phyloP scores from a whole-genome alignment of 1,140 invertebrate genomes.

The Brachionus sp. region DNA sequence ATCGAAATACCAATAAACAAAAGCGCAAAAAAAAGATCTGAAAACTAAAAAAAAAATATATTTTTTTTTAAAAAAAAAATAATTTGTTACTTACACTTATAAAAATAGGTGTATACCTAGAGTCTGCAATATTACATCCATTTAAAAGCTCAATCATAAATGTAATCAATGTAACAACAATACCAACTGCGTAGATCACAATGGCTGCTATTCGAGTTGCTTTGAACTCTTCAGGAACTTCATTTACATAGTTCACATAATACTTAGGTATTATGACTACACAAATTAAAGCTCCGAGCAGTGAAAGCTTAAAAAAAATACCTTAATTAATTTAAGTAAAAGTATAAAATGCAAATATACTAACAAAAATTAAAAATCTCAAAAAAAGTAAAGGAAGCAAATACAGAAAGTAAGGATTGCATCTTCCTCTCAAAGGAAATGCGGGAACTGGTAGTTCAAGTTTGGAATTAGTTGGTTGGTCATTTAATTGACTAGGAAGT shows the following conservation, averaged over 20 bases:
- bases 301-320: neutral
- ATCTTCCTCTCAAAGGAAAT: conserved; percentile 8
- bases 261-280: neutral
- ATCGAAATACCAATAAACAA: neutral
- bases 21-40: neutral
- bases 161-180: neutral
- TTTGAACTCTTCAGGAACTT: neutral
- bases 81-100: neutral
- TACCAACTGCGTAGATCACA: neutral
- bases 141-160: neutral
- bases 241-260: neutral
- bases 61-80: neutral
- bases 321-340: neutral
- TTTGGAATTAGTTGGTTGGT: neutral
- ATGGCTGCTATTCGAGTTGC: neutral
- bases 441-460: conserved; percentile 26
- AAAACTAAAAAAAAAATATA: neutral
- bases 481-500: neutral
- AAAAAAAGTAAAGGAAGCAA: neutral
- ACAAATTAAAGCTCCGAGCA: neutral
- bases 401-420: conserved; percentile 16
- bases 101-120: neutral
- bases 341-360: neutral
- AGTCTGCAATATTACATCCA: conserved; percentile 24
- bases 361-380: conserved; percentile 30